Conservation (phyloP, 2,888 invertebrate genomes). For the Harpagoxenus sublaevis region DNA sequence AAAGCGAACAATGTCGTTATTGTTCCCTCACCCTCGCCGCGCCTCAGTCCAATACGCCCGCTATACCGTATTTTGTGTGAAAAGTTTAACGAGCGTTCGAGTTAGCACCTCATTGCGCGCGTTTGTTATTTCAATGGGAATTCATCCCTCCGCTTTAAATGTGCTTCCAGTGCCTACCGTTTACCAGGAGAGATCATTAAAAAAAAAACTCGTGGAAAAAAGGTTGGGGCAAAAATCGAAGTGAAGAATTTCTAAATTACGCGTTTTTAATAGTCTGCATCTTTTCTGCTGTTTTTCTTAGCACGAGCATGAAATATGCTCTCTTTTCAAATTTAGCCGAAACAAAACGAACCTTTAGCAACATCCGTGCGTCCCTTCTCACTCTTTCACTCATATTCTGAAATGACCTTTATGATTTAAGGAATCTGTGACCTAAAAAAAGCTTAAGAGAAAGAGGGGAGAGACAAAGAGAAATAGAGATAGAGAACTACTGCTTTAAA, state of each 20-base stretch:
- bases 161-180: background rate
- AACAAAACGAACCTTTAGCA: background rate
- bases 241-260: background rate
- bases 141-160: background rate
- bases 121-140: conserved; percentile 28
- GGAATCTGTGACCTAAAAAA: conserved; percentile 19
- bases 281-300: background rate
- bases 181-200: background rate
- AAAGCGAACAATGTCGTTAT: conserved; percentile 80
- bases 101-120: conserved; percentile 31
- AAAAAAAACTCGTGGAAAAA: background rate
- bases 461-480: conserved; percentile 3
- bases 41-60: conserved; percentile 4
- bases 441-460: background rate
- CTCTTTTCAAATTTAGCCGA: background rate
- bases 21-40: conserved; percentile 65
- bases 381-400: background rate
- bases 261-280: background rate
- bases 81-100: conserved; percentile 36
- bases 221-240: background rate
- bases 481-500: conserved; percentile 34
- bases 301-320: background rate
- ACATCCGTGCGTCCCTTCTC: background rate
- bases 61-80: conserved; percentile 14
- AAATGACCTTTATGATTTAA: conserved; percentile 9